Conservation (phyloP, 2,888 invertebrate species). For the Eupeodes luniger region DNA sequence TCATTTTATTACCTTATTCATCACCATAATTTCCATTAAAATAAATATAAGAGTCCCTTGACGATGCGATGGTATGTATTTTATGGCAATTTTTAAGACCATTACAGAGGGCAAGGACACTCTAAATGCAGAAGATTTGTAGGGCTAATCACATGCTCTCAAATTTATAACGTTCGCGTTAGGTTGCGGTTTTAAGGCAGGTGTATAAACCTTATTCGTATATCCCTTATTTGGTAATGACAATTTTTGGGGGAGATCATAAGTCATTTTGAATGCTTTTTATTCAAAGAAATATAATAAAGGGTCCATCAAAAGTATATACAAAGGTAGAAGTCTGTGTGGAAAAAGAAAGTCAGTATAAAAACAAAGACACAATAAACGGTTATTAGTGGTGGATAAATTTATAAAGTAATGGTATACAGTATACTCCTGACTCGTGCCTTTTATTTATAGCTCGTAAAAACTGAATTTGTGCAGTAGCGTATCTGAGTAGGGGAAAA, state of each 20-base stretch:
- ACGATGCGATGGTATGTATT: background rate
- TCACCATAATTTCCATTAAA: conserved; percentile 31
- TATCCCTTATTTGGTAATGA: background rate
- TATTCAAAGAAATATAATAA: background rate
- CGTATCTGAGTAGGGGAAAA: no score
- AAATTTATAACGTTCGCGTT: background rate
- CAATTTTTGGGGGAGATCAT: background rate
- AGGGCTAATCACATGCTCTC: conserved; percentile 11
- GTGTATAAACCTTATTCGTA: background rate
- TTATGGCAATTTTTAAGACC: conserved; percentile 2
- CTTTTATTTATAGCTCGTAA: no score
- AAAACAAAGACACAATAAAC: no score
- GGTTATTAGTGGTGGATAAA: no score
- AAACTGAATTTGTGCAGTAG: no score
- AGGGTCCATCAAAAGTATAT: background rate
- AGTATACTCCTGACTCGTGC: no score
- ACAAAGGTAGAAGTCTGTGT: no score
- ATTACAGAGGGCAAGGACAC: background rate
- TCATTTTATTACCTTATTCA: background rate
- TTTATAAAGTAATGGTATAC: no score
- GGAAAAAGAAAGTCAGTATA: no score
- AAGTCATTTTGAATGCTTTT: background rate
- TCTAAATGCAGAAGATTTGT: conserved; percentile 23
- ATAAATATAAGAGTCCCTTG: background rate
- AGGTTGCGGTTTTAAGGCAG: background rate